These are phyloP conservation scores for Hippolais icterina DNA, from an alignment of 2,113 vertebrate species.

Conservation along the genomic window DNA sequence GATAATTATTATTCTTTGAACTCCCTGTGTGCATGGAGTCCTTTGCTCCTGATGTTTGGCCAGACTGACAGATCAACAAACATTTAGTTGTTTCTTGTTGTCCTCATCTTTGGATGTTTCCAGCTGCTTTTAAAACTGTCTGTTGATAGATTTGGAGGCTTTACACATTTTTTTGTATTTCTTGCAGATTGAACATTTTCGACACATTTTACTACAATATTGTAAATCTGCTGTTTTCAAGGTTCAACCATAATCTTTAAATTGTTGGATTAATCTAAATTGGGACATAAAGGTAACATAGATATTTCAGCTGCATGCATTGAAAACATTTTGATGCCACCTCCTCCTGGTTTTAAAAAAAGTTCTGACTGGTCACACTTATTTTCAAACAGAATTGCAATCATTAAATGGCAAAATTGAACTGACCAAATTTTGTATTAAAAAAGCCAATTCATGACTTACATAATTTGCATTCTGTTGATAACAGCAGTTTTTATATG, in stretches of 20 bases:
- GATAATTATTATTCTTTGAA: not conserved
- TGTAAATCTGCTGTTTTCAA: not conserved
- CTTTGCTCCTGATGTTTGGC: not conserved
- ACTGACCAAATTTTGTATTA: not conserved
- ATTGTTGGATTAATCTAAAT: not conserved
- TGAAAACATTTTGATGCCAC: not conserved
- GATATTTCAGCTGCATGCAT: not conserved
- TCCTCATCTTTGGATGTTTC: not conserved
- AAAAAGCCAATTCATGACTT: not conserved
- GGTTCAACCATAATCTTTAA: not conserved
- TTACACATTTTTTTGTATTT: not conserved
- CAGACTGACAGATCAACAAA: not conserved
- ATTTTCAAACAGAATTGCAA: not conserved
- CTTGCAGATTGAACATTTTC: not conserved
- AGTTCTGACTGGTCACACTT: not conserved
- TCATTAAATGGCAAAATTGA: not conserved
- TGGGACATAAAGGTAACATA: not conserved
- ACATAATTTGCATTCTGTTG: not conserved
- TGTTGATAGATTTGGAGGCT: not conserved
- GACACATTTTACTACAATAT: not conserved
- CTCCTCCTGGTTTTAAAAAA: not conserved
- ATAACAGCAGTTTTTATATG: not conserved
- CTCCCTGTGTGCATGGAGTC: rapidly evolving
- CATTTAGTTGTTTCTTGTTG: not conserved
- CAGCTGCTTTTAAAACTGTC: not conserved